Conservation (phyloP, 1,140 invertebrate species). For the Neodiprion fabricii region DNA sequence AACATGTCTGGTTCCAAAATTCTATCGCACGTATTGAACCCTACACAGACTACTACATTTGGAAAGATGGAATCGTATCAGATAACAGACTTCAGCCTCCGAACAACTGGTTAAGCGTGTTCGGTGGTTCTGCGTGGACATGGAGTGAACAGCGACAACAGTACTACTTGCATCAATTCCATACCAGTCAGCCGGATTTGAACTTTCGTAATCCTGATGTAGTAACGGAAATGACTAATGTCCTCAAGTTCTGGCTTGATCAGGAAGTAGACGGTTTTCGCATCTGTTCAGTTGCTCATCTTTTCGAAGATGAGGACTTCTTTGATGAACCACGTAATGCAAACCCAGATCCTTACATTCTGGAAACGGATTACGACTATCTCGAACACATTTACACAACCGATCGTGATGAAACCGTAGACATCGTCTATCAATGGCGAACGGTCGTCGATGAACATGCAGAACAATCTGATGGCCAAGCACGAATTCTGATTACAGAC, state of each 20-base stretch:
- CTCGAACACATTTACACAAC: conserved; percentile 69
- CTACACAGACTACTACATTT: conserved; percentile 74
- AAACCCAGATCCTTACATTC: conserved; percentile 39
- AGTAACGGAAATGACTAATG: conserved; percentile 50
- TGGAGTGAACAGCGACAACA: conserved; percentile 59
- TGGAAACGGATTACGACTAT: conserved; percentile 63
- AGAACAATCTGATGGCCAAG: conserved; percentile 47
- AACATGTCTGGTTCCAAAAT: conserved; percentile 79
- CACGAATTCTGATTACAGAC: conserved; percentile 64
- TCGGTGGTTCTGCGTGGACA: conserved; percentile 60
- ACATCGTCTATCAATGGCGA: conserved; percentile 67
- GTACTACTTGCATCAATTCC: conserved; percentile 69
- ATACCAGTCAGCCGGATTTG: conserved; percentile 64
- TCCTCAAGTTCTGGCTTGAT: conserved; percentile 76
- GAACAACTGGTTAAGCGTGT: conserved; percentile 24
- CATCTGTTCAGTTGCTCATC: conserved; percentile 68
- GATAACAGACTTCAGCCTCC: conserved; percentile 19
- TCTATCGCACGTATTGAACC: conserved; percentile 65
- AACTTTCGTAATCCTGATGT: conserved; percentile 67
- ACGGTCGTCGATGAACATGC: conserved; percentile 62
- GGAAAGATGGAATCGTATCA: conserved; percentile 64
- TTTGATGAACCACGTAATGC: conserved; percentile 65
- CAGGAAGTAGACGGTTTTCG: conserved; percentile 80
- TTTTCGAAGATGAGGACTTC: conserved; percentile 65
- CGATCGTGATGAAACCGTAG: conserved; percentile 65